These are phyloP conservation scores for Aphaenogaster ashmeadi DNA, from an alignment of 1,140 invertebrate species.

Conservation along the genomic window DNA sequence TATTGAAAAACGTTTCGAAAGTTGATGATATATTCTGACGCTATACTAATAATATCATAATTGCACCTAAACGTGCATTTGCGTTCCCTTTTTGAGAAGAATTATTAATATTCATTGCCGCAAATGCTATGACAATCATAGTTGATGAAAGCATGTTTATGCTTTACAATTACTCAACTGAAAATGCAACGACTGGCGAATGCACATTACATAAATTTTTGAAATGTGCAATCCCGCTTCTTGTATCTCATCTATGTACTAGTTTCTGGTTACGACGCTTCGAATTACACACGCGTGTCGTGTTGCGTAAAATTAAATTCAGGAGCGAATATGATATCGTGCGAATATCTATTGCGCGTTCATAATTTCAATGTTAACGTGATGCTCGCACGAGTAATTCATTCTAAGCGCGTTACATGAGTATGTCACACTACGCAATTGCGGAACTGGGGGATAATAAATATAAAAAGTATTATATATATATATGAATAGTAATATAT, in stretches of 20 bases:
- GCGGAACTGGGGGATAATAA: background rate
- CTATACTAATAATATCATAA: background rate
- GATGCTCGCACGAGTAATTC: slow-evolving; percentile 39
- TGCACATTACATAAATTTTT: background rate
- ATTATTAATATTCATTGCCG: background rate
- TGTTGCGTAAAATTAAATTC: slow-evolving; percentile 58
- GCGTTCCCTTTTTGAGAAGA: background rate
- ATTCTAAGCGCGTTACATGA: background rate
- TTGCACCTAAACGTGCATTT: background rate
- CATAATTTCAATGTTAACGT: slow-evolving; percentile 61
- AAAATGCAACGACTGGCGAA: background rate
- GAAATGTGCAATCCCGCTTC: slow-evolving; percentile 31
- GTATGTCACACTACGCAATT: slow-evolving; percentile 17
- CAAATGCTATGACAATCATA: background rate
- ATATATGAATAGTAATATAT: background rate
- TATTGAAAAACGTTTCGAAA: background rate
- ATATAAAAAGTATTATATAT: background rate
- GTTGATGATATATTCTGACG: background rate
- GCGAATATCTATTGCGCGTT: slow-evolving; percentile 47
- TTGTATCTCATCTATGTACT: slow-evolving; percentile 12
- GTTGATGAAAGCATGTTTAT: background rate
- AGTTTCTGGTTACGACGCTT: slow-evolving; percentile 53
- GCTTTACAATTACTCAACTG: background rate
- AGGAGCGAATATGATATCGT: slow-evolving; percentile 52
- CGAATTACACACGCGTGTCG: slow-evolving; percentile 52